These are phyloP conservation scores for Camponotus pennsylvanicus DNA, from an alignment of 1,140 invertebrate genomes.

Conservation along the genomic window DNA sequence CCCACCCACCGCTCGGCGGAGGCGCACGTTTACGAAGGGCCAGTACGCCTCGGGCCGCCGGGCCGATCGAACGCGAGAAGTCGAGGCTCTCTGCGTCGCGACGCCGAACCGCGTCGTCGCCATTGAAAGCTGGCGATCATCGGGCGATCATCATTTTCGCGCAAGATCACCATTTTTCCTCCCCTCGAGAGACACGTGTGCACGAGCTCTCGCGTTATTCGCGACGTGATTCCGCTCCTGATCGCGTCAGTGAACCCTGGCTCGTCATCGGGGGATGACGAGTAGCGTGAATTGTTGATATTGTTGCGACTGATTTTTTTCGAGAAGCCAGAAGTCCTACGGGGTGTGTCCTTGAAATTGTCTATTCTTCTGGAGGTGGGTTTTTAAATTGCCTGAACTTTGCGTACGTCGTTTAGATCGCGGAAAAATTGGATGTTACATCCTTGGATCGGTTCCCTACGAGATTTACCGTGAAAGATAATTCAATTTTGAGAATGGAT, in stretches of 20 bases:
- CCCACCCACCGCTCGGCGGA: constrained; percentile 62
- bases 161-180: not conserved
- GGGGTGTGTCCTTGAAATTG: not conserved
- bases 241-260: not conserved
- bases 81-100: not conserved
- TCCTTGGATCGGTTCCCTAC: not conserved
- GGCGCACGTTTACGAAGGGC: constrained; percentile 78
- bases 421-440: not conserved
- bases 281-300: not conserved
- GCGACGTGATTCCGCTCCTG: not conserved
- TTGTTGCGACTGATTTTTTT: not conserved
- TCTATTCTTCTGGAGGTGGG: not conserved
- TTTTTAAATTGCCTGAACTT: not conserved
- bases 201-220: not conserved
- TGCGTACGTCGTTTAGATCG: not conserved
- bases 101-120: not conserved
- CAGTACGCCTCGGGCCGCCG: constrained; percentile 81
- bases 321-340: not conserved
- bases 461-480: not conserved
- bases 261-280: not conserved
- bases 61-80: constrained; percentile 62
- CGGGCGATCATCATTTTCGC: constrained; percentile 3
- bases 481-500: not conserved
- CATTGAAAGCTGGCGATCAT: not conserved
- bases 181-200: not conserved